Base-by-base conservation (phyloP, 2,888 invertebrate species). In the Yponomeuta sedellus region DNA sequence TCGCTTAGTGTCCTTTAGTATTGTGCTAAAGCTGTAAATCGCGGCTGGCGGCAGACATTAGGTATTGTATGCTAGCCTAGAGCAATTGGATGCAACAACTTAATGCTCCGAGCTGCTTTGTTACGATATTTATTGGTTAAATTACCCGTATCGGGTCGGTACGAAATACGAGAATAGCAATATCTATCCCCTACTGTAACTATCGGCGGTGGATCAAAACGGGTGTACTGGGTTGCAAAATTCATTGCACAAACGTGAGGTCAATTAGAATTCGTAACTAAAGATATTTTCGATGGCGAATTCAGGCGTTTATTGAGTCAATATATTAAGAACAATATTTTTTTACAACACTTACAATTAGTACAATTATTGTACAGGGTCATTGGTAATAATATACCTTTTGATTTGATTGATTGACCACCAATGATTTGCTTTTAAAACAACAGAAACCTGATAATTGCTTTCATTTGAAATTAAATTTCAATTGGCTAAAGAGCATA, bases 21-120 rank as follows among this genome's bases (percentile, higher is more conserved):
- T 63, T 63, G 63, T 63, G 63, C 44, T 63, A 44, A 63, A 63
- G 44, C 63, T 19, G 44, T 63, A 63, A 63, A 63, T 63, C 40
- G 63, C 40, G 10, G n/a, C 61, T 22, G 61, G 22, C 44, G 44
- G 19, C 63, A n/a, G 22, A 22, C 63, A 44, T 63, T 63, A 63
- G n/a, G 63, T 63, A 63, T 63, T 63, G 40, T 44, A 16, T 44
- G 63, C 40, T 44, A 12, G 63, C 19, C 22, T 44, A 44, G 22
- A 2, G 63, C 61, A 61, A 61, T 61, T 25, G 61, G 61, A 61
- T 61, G 61, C 61, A 61, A 61, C 61, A 61, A 61, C 61, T 61
- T 61, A 61, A 61, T 61, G 28, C 34, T 28, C 28, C 61, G 61
- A 61, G 34, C 59, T 61, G 61, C 61, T 28, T 61, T 61, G 61